Evolutionary conservation across 2,797 vertebrate species (phyloP), one percentile per base, ranked within the genome.

Genomic region (Orientallactaga sibirica): DNA sequence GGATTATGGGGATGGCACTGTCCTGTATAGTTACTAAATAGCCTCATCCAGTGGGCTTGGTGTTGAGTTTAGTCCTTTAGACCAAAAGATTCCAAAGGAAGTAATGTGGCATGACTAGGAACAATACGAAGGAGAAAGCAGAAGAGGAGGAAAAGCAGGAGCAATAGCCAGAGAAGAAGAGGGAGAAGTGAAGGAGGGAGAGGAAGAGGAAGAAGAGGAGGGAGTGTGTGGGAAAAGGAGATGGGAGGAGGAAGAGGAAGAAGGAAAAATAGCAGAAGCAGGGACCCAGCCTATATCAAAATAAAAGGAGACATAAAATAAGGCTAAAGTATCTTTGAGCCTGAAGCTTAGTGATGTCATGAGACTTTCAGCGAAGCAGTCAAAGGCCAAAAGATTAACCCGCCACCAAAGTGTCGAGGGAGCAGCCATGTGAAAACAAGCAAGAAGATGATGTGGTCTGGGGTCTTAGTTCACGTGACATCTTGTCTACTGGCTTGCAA

Each of bases 361-460:
- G 67, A 88, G 82, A 5, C 43, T 73, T 52, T 92, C 70, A 71
- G 52, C 91, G 94, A 90, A 88, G 87, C 52, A 78, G 79, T 33
- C 95, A 94, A 93, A 96, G 95, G 85, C 77, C 90, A 92, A 71
- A 43, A 76, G 64, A 70, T 87, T 92, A 90, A 85, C 81, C 87
- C 83, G 16, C 67, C 71, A 58, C 86, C 1, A 15, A 27, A 41
- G 41, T 68, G 58, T 55, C 22, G 0, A 11, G 41, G 70, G 74
- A 43, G 9, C 24, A 66, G 88, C 83, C 52, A 16, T 1, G 27
- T 2, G 73, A 92, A 93, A 80, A 20, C 27, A 41, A 64, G 27
- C 58, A 4, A 86, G 73, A 1, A 68, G 82, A 37, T 22, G 79
- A 68, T 16, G 27, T 24, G 37, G 67, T 80, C 85, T 19, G 29